Conservation (phyloP, 2,797 vertebrate species). For the Myotis planiceps region DNA sequence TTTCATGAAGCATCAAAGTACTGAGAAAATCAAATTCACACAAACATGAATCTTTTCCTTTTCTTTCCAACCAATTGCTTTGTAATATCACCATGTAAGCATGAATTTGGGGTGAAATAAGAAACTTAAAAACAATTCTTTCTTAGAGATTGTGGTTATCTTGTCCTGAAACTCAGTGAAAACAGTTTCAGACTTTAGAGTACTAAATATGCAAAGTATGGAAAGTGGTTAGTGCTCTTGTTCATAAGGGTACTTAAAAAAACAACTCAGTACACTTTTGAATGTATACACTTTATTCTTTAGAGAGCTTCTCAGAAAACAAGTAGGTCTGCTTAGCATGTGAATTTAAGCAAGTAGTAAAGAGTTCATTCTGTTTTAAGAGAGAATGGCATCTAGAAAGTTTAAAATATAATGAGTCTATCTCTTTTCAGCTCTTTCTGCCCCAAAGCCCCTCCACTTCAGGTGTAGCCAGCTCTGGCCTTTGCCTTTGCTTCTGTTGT, state of each 20-base stretch:
- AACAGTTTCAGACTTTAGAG: background rate
- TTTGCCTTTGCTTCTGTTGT: background rate
- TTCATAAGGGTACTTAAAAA: background rate
- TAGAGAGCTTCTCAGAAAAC: constrained; percentile 6
- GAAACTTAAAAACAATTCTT: constrained; percentile 42
- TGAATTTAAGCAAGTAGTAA: background rate
- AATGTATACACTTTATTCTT: constrained; percentile 26
- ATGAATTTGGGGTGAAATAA: constrained; percentile 54
- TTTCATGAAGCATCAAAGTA: constrained; percentile 27
- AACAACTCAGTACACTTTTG: background rate
- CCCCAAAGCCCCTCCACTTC: background rate
- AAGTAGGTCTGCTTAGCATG: background rate
- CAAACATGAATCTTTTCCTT: constrained; percentile 23
- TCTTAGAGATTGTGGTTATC: background rate
- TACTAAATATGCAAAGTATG: constrained; percentile 4
- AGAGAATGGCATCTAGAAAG: constrained; percentile 20
- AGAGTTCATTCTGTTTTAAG: background rate
- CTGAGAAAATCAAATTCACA: background rate
- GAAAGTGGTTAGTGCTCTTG: background rate
- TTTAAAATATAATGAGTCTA: background rate
- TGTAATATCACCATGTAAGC: background rate
- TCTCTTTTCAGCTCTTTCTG: background rate
- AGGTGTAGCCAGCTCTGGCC: background rate
- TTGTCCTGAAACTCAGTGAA: background rate
- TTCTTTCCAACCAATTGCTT: background rate